phyloP scores from a whole-genome alignment of 2,113 vertebrate species.

The Oceanodroma tethys region DNA sequence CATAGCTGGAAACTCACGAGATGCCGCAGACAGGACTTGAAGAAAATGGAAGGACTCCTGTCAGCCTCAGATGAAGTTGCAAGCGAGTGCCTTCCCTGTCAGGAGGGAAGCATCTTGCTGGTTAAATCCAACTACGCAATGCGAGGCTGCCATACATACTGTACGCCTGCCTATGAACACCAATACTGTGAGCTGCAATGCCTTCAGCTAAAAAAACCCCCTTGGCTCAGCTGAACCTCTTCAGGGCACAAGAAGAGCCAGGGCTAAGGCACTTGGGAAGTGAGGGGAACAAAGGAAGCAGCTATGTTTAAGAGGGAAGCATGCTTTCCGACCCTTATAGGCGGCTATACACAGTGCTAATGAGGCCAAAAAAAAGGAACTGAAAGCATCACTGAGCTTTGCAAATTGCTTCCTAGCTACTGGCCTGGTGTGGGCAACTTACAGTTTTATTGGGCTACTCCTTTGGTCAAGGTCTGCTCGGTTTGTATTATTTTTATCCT shows the following conservation, averaged over 20 bases:
- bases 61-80: neutral
- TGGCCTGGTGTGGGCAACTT: neutral
- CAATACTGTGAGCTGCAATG: neutral
- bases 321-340: neutral
- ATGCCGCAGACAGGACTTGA: neutral
- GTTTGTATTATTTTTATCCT: slow-evolving; percentile 31
- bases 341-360: neutral
- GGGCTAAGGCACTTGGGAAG: neutral
- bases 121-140: neutral
- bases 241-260: neutral
- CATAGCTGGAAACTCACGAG: neutral
- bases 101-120: neutral
- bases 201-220: neutral
- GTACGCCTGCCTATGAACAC: too few relatives aligned
- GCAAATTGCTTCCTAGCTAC: slow-evolving; percentile 14
- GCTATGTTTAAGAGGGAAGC: neutral
- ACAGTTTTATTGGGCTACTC: slow-evolving; percentile 1
- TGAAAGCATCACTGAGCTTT: neutral
- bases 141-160: neutral
- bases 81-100: neutral
- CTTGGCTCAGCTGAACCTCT: neutral
- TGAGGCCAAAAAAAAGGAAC: neutral
- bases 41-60: neutral
- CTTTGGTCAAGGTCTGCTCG: neutral
- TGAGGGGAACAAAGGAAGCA: neutral